Evolutionary conservation across 2,113 vertebrate genomes (phyloP).

Genomic region (Triplophysa rosa): DNA sequence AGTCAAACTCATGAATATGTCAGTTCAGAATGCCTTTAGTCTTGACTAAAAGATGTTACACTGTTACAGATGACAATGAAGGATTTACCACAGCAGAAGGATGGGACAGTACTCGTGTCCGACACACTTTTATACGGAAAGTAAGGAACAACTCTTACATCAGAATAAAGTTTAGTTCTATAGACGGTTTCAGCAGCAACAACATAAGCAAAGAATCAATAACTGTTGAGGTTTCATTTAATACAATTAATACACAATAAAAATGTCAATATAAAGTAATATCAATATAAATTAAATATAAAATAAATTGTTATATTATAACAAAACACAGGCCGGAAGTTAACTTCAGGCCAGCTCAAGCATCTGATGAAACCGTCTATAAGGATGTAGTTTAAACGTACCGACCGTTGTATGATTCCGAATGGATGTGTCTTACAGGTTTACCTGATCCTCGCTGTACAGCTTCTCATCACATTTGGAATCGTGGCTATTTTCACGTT

Average conservation of each 20-base stretch:
- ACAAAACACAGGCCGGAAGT: no score
- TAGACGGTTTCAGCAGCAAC: no score
- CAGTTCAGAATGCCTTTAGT: no score
- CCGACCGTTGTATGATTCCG: neutral
- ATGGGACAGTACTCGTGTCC: slow-evolving; percentile 81
- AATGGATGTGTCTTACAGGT: slow-evolving; percentile 72
- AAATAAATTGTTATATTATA: no score
- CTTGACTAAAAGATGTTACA: no score
- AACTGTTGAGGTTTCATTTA: neutral
- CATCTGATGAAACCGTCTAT: no score
- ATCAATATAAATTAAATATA: no score
- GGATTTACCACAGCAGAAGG: slow-evolving; percentile 69
- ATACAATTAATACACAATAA: no score
- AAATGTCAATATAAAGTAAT: no score
- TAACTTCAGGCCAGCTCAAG: no score
- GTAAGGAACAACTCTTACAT: slow-evolving; percentile 61
- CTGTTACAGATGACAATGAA: slow-evolving; percentile 62
- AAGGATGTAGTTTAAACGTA: no score
- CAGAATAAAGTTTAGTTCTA: neutral
- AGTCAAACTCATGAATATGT: no score
- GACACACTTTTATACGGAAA: slow-evolving; percentile 91
- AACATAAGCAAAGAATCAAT: neutral
- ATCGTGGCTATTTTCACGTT: slow-evolving; percentile 88
- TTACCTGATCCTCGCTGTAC: slow-evolving; percentile 85
- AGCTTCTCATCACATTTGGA: slow-evolving; percentile 84